Evolutionary conservation across 2,888 invertebrate species (phyloP).

Genomic region (Pyrochroa serraticornis): DNA sequence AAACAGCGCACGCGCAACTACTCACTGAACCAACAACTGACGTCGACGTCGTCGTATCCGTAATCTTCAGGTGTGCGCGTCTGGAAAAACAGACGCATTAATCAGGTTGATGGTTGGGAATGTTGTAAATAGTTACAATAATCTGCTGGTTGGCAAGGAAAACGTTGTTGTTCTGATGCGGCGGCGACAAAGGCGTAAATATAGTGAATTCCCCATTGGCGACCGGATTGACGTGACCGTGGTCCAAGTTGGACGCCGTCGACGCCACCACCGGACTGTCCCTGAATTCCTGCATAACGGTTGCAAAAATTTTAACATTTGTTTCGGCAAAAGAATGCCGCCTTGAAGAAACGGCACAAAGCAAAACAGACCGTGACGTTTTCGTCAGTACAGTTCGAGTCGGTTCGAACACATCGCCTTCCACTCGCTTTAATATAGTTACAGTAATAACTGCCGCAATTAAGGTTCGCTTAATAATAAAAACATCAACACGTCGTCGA

Average conservation of each 20-base stretch:
- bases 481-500: too few relatives aligned
- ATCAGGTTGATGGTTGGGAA: constrained; percentile 1
- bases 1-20: constrained; percentile 21
- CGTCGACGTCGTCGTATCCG: constrained; percentile 53
- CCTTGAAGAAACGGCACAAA: constrained; percentile 9
- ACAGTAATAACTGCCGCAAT: too few relatives aligned
- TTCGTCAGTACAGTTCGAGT: not conserved
- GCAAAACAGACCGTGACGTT: constrained; percentile 14
- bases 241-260: constrained; percentile 49
- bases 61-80: constrained; percentile 50
- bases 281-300: constrained; percentile 53
- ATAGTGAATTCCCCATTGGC: constrained; percentile 56
- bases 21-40: constrained; percentile 60
- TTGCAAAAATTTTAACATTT: not conserved
- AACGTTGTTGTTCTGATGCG: constrained; percentile 56
- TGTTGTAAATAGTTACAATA: constrained; percentile 3
- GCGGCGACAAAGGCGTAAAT: constrained; percentile 56
- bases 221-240: constrained; percentile 57
- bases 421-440: too few relatives aligned
- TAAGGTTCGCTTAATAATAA: too few relatives aligned
- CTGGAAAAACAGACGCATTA: constrained; percentile 40
- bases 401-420: too few relatives aligned
- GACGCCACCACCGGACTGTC: constrained; percentile 54
- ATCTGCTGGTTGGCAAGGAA: constrained; percentile 55
- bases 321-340: constrained; percentile 18